A percentile compares a stretch with the other conserved stretches of the same genome.
Conservation (phyloP, 2,113 vertebrate species). For the Syrmaticus mikado region DNA sequence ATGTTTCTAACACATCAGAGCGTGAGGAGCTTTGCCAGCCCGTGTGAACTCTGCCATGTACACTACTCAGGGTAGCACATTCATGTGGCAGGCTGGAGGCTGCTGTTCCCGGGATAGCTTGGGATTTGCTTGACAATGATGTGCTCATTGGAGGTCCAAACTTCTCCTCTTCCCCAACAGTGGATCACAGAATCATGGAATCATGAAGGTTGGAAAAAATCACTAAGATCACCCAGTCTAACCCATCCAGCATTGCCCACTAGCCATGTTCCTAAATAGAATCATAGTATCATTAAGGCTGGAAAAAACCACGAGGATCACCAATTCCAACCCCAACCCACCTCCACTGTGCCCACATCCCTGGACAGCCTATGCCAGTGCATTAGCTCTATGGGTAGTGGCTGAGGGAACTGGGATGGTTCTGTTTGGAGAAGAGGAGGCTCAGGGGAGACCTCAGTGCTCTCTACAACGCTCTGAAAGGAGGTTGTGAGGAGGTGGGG, state of each 20-base stretch:
- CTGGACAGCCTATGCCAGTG: background rate
- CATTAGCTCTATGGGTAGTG: background rate
- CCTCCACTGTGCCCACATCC: too few species aligned
- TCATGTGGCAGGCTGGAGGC: background rate
- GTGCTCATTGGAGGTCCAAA: background rate
- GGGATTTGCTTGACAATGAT: fast-evolving
- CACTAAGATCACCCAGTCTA: background rate
- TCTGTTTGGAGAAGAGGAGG: too few species aligned
- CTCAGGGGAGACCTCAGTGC: too few species aligned
- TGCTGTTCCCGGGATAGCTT: fast-evolving
- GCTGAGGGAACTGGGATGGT: too few species aligned
- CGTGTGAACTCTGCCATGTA: fast-evolving
- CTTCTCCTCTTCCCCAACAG: background rate
- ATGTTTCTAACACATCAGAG: background rate
- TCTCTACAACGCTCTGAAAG: too few species aligned
- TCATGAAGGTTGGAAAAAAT: background rate
- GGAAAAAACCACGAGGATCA: too few species aligned
- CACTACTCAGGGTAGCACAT: fast-evolving
- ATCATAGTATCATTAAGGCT: too few species aligned
- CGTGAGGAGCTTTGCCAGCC: fast-evolving
- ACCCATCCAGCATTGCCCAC: background rate
- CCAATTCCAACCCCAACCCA: too few species aligned
- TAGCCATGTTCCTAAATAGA: too few species aligned
- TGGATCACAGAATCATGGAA: background rate
- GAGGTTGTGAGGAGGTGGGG: too few species aligned